Evolutionary conservation across 2,797 vertebrate genomes (phyloP), one percentile per base, ranked within the genome.

Genomic region (Sphenodon punctatus): DNA sequence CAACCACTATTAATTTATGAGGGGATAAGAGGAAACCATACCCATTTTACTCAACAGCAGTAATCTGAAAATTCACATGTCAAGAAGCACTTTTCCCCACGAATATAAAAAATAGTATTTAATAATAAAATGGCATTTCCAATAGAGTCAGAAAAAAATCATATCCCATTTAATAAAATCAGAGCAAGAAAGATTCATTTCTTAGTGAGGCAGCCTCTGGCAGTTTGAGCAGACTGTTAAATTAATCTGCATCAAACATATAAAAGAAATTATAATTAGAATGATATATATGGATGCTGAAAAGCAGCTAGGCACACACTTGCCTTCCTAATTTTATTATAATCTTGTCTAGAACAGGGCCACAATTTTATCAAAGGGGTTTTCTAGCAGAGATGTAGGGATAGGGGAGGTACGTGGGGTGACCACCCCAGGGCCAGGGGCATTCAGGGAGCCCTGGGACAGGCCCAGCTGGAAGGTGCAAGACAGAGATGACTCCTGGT

Each of bases 81-180:
- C 86, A 87, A 82, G 78, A 85, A 84, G 68, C 41, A 76, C 79
- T 86, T 82, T 49, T 74, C 61, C 74, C 71, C 48, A 3, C 55
- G 36, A 72, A 81, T 80, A 82, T 83, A 88, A 89, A 80, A 79
- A 73, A 78, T 41, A 89, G 43, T 2, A 0, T 78, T 73, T 75
- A 90, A 90, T 93, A 91, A 93, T 85, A 87, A 89, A 89, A 87
- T 83, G 83, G 71, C 58, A 84, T 88, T 90, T 83, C 78, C 81
- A 89, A 87, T 82, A 87, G 84, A 53, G 46, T 80, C 3, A 1
- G 39, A 3, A 1, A 3, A 74, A 76, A 87, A 53, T 13, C 67
- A 64, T 65, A 77, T 11, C 72, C 64, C 48, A 80, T 15, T 56
- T 89, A 91, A 92, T 86, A 89, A 92, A 92, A 84, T 80, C 83